These are phyloP conservation scores for Formicarius rufipectus DNA, from an alignment of 2,113 vertebrate species.

Conservation along the genomic window DNA sequence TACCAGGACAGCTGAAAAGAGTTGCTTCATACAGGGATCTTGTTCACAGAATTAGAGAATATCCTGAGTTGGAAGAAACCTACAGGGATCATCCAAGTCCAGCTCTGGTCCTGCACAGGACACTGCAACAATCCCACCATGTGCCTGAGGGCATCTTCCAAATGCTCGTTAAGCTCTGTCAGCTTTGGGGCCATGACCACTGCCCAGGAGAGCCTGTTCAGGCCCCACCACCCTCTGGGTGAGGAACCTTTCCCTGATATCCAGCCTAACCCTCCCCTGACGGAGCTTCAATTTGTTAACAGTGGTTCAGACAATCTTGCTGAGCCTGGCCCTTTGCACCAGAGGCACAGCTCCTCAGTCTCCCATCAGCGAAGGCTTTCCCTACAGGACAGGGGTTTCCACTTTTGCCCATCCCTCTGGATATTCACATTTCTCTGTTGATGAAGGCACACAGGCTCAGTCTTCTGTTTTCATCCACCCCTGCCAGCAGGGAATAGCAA, in stretches of 20 bases:
- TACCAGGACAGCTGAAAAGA: not conserved
- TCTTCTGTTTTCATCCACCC: rapidly evolving
- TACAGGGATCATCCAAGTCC: not conserved
- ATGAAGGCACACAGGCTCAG: not conserved
- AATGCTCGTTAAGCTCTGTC: not conserved
- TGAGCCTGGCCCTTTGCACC: not conserved
- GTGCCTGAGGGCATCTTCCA: rapidly evolving
- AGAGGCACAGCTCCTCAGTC: not conserved
- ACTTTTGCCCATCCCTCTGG: not conserved
- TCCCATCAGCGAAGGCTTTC: not conserved
- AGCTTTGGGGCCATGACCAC: not conserved
- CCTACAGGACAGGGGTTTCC: not conserved
- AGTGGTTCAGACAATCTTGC: not conserved
- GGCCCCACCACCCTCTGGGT: not conserved
- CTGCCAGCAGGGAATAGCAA: not conserved
- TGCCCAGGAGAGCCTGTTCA: not conserved
- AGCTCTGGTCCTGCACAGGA: rapidly evolving
- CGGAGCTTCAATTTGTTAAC: not conserved
- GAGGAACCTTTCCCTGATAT: not conserved
- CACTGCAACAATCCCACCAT: not conserved
- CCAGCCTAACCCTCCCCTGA: rapidly evolving
- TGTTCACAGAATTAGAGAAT: not conserved
- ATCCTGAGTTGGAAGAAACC: not conserved
- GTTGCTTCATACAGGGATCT: not conserved
- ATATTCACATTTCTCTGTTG: not conserved